A percentile compares a stretch with the other conserved stretches of the same genome.
Conservation (phyloP, 2,113 vertebrate genomes). For the Thalassarche chlororhynchos region DNA sequence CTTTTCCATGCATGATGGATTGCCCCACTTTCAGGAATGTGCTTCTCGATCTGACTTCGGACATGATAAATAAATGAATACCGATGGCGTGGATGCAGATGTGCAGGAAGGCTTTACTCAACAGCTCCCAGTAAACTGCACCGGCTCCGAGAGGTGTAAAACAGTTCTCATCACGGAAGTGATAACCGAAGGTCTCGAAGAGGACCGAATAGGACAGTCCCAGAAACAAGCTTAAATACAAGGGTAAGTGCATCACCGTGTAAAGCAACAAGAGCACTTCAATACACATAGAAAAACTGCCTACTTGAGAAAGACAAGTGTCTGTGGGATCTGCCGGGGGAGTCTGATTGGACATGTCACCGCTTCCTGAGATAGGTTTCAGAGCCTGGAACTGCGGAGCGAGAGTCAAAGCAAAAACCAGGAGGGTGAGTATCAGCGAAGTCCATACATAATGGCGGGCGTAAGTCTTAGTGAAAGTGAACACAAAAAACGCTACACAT, state of each 20-base stretch:
- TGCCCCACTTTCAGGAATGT: conserved; percentile 99
- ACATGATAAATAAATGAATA: conserved; percentile 96
- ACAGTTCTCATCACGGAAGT: conserved; percentile 77
- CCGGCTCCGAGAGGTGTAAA: conserved; percentile 43
- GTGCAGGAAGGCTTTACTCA: conserved; percentile 90
- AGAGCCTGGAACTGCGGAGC: conserved; percentile 86
- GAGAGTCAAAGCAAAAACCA: conserved; percentile 89
- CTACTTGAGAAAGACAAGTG: conserved; percentile 90
- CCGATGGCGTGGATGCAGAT: conserved; percentile 93
- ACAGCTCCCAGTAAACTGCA: conserved; percentile 82
- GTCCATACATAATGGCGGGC: conserved; percentile 86
- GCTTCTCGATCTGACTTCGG: conserved; percentile 94
- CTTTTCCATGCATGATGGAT: conserved; percentile 98
- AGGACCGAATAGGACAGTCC: conserved; percentile 91
- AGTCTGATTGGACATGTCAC: conserved; percentile 69
- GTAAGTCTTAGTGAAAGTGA: conserved; percentile 92
- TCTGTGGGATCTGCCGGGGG: background rate
- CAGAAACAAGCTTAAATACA: conserved; percentile 91
- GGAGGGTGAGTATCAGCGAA: conserved; percentile 85
- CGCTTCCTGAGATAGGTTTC: conserved; percentile 71
- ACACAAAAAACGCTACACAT: conserved; percentile 85
- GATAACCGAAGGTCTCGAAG: conserved; percentile 90
- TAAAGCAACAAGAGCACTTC: conserved; percentile 94
- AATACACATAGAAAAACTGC: conserved; percentile 94
- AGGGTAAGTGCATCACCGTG: conserved; percentile 93